Conservation (phyloP, 2,113 vertebrate genomes). For the Hemiscyllium ocellatum region DNA sequence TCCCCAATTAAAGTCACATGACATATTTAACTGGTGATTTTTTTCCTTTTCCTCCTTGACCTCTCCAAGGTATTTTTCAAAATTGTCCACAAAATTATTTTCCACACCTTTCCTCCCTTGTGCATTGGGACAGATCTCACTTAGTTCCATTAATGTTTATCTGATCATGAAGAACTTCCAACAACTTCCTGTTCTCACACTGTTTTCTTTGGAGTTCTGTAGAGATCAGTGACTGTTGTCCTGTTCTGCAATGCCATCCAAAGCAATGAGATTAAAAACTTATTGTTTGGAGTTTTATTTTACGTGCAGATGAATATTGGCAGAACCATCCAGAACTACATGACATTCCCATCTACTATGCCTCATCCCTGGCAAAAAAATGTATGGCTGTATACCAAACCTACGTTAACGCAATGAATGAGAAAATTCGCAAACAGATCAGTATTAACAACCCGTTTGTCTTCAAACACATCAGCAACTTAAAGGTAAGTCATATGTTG, state of each 20-base stretch:
- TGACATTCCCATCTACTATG: constrained; percentile 96
- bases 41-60: not conserved
- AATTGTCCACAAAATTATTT: not conserved
- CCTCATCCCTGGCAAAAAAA: constrained; percentile 92
- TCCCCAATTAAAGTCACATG: not conserved
- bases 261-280: not conserved
- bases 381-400: constrained; percentile 99
- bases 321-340: constrained; percentile 97
- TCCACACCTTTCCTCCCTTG: not conserved
- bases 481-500: constrained; percentile 68
- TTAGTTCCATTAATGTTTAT: not conserved
- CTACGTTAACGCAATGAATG: constrained; percentile 95
- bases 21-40: not conserved
- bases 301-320: constrained; percentile 85
- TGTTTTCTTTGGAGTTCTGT: not conserved
- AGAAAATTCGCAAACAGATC: constrained; percentile 98
- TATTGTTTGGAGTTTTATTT: not conserved
- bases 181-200: not conserved
- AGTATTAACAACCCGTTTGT: constrained; percentile 98
- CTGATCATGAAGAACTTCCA: not conserved
- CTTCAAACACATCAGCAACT: constrained; percentile 97
- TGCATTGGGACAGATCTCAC: not conserved
- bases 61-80: not conserved
- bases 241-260: too few relatives aligned
- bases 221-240: not conserved